Evolutionary conservation across 2,888 invertebrate genomes (phyloP).

Genomic region (Chromoteleia sp.): DNA sequence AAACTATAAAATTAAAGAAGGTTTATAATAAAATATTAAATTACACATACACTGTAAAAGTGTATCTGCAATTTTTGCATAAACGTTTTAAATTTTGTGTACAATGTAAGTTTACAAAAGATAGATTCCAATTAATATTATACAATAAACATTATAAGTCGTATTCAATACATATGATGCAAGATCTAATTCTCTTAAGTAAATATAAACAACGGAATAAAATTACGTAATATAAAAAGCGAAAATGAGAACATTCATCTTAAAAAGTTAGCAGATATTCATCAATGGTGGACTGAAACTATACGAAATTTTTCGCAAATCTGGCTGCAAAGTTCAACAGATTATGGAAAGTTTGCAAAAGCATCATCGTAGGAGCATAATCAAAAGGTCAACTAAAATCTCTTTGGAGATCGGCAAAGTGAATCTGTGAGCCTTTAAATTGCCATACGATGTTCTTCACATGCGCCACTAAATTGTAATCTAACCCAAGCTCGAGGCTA

Average conservation of each 20-base stretch:
- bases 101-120: no score
- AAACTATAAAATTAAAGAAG: no score
- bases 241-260: neutral
- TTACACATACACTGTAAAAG: no score
- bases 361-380: slow-evolving; percentile 32
- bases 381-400: slow-evolving; percentile 37
- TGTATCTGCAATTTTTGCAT: no score
- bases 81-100: no score
- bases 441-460: slow-evolving; percentile 67
- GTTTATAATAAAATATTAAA: no score
- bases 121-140: no score
- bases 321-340: slow-evolving; percentile 30
- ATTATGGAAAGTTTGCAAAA: slow-evolving; percentile 24
- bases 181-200: no score
- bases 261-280: neutral
- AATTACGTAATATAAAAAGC: no score
- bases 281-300: neutral
- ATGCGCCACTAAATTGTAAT: slow-evolving; percentile 68
- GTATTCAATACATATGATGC: no score
- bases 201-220: no score
- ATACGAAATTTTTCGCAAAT: slow-evolving; percentile 22
- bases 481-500: slow-evolving; percentile 65
- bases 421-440: slow-evolving; percentile 56
- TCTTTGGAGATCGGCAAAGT: slow-evolving; percentile 44
- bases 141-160: no score